Conservation (phyloP, 2,797 vertebrate genomes). For the Pogoniulus pusillus region DNA sequence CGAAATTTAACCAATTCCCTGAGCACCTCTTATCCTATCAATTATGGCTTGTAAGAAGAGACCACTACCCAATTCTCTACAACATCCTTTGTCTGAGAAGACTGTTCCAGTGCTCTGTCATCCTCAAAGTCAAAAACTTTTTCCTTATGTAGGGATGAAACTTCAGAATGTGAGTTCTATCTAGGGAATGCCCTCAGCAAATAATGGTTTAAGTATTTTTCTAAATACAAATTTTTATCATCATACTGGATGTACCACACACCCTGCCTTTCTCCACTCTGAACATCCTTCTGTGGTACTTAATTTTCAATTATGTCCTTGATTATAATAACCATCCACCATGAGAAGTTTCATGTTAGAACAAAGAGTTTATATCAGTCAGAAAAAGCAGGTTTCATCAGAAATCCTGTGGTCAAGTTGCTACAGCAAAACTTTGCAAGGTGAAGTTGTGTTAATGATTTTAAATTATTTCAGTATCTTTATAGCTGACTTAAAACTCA, state of each 20-base stretch:
- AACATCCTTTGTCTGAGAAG: too few species aligned
- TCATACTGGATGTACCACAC: not conserved
- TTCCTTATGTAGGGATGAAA: too few species aligned
- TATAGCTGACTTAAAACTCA: constrained; percentile 58
- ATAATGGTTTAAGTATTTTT: not conserved
- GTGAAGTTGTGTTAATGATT: constrained; percentile 62
- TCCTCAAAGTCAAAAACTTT: too few species aligned
- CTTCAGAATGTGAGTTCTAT: not conserved
- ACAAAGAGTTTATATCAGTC: constrained; percentile 42
- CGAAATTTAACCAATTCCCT: too few species aligned
- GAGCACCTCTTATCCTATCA: too few species aligned
- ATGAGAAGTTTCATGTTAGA: constrained; percentile 45
- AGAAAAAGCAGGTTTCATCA: constrained; percentile 45
- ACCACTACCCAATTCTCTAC: too few species aligned
- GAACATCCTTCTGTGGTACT: not conserved
- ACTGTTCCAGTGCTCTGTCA: too few species aligned
- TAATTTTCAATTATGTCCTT: constrained; percentile 60
- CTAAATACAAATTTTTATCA: not conserved
- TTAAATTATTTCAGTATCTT: constrained; percentile 61
- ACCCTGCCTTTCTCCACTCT: not conserved
- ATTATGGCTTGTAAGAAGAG: too few species aligned
- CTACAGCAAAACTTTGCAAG: constrained; percentile 28
- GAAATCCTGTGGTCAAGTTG: constrained; percentile 40
- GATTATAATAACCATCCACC: constrained; percentile 36
- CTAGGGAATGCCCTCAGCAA: not conserved